phyloP scores from a whole-genome alignment of 1,140 invertebrate species.

The Anthonomus grandis region DNA sequence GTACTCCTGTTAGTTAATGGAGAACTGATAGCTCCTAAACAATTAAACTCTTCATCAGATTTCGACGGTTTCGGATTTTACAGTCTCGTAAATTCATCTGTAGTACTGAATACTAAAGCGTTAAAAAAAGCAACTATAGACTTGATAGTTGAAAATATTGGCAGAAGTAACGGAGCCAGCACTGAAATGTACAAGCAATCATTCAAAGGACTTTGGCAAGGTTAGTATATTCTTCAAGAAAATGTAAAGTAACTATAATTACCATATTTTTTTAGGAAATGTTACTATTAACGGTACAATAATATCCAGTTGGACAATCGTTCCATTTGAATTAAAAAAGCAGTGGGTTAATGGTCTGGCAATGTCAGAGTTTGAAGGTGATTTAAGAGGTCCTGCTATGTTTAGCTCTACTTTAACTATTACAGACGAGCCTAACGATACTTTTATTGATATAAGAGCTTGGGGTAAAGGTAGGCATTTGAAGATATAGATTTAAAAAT shows the following conservation, averaged over 20 bases:
- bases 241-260: neutral
- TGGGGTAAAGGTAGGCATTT: slow-evolving; percentile 52
- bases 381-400: slow-evolving; percentile 36
- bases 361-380: slow-evolving; percentile 14
- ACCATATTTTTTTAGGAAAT: slow-evolving; percentile 13
- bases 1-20: slow-evolving; percentile 53
- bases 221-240: slow-evolving; percentile 23
- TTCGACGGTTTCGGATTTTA: slow-evolving; percentile 51
- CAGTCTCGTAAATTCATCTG: slow-evolving; percentile 42
- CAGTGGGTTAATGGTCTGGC: slow-evolving; percentile 40
- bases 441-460: slow-evolving; percentile 46
- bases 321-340: slow-evolving; percentile 54
- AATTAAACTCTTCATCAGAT: slow-evolving; percentile 36
- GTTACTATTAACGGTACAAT: slow-evolving; percentile 49
- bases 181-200: slow-evolving; percentile 43
- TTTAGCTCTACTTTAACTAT: slow-evolving; percentile 32
- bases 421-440: slow-evolving; percentile 29
- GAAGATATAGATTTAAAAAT: neutral
- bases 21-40: slow-evolving; percentile 41
- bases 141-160: slow-evolving; percentile 59
- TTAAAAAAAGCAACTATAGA: slow-evolving; percentile 48
- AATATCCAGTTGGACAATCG: slow-evolving; percentile 51
- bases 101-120: slow-evolving; percentile 27
- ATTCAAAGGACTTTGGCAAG: slow-evolving; percentile 54
- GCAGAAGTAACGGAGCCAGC: slow-evolving; percentile 55